These are phyloP conservation scores for Orius insidiosus DNA, from an alignment of 1,140 invertebrate genomes.

Conservation along the genomic window DNA sequence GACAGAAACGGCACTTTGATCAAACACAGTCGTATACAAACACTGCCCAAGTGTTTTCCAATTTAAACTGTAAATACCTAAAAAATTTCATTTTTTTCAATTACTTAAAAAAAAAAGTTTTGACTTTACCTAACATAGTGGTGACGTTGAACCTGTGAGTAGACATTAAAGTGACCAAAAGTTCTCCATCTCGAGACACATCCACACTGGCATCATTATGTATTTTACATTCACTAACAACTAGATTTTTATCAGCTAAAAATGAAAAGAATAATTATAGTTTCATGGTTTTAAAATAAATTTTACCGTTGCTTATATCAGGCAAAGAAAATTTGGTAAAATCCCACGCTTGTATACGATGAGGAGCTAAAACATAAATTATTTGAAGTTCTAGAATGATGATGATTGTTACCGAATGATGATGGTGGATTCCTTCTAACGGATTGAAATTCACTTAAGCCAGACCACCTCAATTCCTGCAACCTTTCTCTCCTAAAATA, in stretches of 20 bases:
- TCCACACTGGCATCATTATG: slow-evolving; percentile 77
- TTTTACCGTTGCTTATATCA: slow-evolving; percentile 54
- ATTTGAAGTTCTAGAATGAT: neutral
- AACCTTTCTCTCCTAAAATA: too few species aligned
- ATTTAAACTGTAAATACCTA: slow-evolving; percentile 62
- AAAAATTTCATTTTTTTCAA: slow-evolving; percentile 9
- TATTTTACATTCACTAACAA: slow-evolving; percentile 65
- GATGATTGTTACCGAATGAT: too few species aligned
- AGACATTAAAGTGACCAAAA: slow-evolving; percentile 56
- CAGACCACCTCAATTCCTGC: too few species aligned
- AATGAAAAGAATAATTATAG: slow-evolving; percentile 19
- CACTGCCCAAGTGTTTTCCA: slow-evolving; percentile 54
- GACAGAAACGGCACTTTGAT: slow-evolving; percentile 63
- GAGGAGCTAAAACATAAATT: slow-evolving; percentile 26
- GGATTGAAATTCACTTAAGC: too few species aligned
- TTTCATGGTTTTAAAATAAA: slow-evolving; percentile 9
- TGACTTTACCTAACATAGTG: slow-evolving; percentile 39
- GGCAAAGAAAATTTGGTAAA: slow-evolving; percentile 52
- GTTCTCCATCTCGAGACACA: slow-evolving; percentile 59
- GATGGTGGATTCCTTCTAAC: too few species aligned
- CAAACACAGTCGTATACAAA: slow-evolving; percentile 55
- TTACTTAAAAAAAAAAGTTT: neutral
- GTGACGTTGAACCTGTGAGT: slow-evolving; percentile 36
- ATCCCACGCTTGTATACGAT: slow-evolving; percentile 71
- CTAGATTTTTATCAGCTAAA: slow-evolving; percentile 53